phyloP scores from a whole-genome alignment of 2,888 invertebrate genomes.

The Acanthopleura granulata region DNA sequence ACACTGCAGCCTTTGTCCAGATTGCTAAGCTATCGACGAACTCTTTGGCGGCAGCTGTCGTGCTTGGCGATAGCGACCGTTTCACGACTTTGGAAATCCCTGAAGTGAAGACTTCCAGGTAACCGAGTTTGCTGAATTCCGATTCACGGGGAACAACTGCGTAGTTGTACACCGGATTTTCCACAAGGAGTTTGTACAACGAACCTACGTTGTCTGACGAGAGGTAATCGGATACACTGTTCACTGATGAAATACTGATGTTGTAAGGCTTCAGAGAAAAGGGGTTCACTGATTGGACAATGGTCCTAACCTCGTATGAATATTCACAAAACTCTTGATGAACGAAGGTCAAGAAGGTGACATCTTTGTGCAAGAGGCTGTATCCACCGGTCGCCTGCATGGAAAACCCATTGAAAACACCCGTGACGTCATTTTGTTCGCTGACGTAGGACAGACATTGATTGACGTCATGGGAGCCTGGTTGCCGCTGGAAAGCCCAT shows the following conservation, averaged over 20 bases:
- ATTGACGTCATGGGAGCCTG: slow-evolving; percentile 40
- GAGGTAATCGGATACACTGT: slow-evolving; percentile 45
- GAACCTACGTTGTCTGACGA: slow-evolving; percentile 44
- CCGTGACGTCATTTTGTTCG: slow-evolving; percentile 49
- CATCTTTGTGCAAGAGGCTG: slow-evolving; percentile 45
- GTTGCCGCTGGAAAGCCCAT: slow-evolving; percentile 38
- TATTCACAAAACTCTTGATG: slow-evolving; percentile 43
- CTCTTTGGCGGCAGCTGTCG: slow-evolving; percentile 28
- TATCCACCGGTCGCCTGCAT: slow-evolving; percentile 47
- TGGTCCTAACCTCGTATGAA: slow-evolving; percentile 21
- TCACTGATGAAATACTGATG: slow-evolving; percentile 29
- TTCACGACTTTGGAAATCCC: slow-evolving; percentile 48
- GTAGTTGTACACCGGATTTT: slow-evolving; percentile 51
- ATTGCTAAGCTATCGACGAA: slow-evolving; percentile 33
- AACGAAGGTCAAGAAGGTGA: slow-evolving; percentile 44
- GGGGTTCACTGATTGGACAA: slow-evolving; percentile 25
- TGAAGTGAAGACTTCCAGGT: slow-evolving; percentile 42
- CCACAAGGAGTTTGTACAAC: slow-evolving; percentile 42
- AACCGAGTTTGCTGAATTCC: slow-evolving; percentile 40
- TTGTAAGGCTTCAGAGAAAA: neutral
- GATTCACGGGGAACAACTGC: slow-evolving; percentile 36
- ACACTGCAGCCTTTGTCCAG: slow-evolving; percentile 46
- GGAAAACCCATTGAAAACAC: slow-evolving; percentile 47
- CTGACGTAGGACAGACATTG: slow-evolving; percentile 44
- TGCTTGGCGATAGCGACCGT: slow-evolving; percentile 27